Evolutionary conservation across 2,888 invertebrate genomes (phyloP).

Genomic region (Tortrix viridana): DNA sequence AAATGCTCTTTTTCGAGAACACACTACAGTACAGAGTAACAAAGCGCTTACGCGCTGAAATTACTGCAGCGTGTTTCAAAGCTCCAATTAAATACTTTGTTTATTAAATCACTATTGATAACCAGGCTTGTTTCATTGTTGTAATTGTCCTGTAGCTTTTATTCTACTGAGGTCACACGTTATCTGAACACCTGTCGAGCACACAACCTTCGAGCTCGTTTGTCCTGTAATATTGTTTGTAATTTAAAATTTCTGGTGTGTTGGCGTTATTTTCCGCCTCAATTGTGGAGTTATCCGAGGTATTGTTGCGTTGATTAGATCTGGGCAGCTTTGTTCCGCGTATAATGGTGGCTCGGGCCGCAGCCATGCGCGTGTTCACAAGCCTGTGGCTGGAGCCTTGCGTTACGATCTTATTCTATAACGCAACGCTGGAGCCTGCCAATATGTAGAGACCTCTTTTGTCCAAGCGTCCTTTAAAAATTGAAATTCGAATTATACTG

Average conservation of each 20-base stretch:
- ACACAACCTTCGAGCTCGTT: conserved; percentile 76
- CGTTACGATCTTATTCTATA: conserved; percentile 17
- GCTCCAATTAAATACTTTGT: conserved; percentile 24
- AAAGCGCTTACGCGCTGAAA: not conserved
- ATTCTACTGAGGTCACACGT: conserved; percentile 76
- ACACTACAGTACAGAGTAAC: too few species aligned
- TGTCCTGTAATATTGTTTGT: conserved; percentile 80
- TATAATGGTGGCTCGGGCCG: conserved; percentile 60
- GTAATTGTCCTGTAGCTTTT: conserved; percentile 67
- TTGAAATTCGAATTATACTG: too few species aligned
- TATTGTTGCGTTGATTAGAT: conserved; percentile 83
- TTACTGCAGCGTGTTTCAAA: not conserved
- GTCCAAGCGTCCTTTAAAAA: too few species aligned
- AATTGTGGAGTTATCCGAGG: conserved; percentile 71
- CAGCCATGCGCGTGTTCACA: conserved; percentile 57
- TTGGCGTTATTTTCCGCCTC: conserved; percentile 70
- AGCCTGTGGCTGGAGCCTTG: conserved; percentile 54
- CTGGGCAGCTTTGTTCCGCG: conserved; percentile 74
- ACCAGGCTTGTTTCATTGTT: conserved; percentile 55
- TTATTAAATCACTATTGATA: conserved; percentile 40
- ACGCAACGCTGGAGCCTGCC: conserved; percentile 36
- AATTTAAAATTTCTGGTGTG: conserved; percentile 78
- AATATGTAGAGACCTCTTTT: not conserved
- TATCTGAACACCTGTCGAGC: conserved; percentile 81
- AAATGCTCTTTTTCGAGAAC: too few species aligned